Base-by-base conservation (phyloP, 2,113 vertebrate genomes). In the Anthoscopus minutus region DNA sequence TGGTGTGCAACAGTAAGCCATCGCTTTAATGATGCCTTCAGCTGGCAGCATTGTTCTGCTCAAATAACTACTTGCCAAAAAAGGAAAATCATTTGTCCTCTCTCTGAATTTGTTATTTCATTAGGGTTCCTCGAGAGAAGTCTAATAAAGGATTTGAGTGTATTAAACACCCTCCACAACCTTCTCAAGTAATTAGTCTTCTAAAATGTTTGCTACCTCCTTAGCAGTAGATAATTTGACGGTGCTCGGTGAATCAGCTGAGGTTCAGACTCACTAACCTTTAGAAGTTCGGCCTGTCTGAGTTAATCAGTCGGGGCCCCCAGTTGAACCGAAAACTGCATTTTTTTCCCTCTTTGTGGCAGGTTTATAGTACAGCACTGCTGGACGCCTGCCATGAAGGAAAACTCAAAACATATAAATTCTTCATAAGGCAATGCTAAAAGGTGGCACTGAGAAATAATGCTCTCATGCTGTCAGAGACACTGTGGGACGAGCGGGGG, bases 51-150 rank as follows among this genome's bases (percentile, higher is more conserved):
- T 85, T 91, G 79, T 94, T 94, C 31, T 0, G 81, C 74, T 96
- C 95, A 94, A 95, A 93, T 77, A 88, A 92, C 87, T 91, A 35
- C 77, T 96, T 96, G 93, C 93, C 95, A 95, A 94, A 92, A 95
- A 96, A 95, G 94, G 94, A 91, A 92, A 94, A 96, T 91, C 96
- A 96, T 95, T 96, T 95, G 84, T 96, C 58, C 93, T 91, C 89
- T 94, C 80, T 83, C 86, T 76, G 83, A 93, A 83, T 94, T 93
- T 88, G 94, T 96, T 96, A 91, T 96, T 95, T 91, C 95, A 94
- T 95, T 95, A 95, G 81, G 74, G 81, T 57, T 96, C 88, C 88
- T 96, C 94, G 64, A 47, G 86, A 97, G 89, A 93, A 90, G 61
- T 80, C 90, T 92, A 95, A 45, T 94, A 95, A 97, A 97, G 83